Conservation (phyloP, 2,797 vertebrate genomes). For the Ptychobarbus kaznakovi region DNA sequence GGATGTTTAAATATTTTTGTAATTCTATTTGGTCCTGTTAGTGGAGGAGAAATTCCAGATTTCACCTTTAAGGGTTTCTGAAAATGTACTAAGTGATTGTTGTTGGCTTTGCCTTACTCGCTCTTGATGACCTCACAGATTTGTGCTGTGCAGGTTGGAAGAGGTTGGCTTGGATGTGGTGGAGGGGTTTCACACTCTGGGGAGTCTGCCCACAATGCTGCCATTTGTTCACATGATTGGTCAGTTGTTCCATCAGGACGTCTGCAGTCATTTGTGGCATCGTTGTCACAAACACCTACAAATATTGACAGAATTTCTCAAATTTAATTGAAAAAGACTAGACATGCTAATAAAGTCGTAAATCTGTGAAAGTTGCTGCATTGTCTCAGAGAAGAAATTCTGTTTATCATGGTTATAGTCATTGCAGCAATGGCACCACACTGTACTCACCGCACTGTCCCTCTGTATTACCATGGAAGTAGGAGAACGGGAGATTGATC, state of each 20-base stretch:
- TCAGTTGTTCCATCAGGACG: constrained; percentile 74
- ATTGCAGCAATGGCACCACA: constrained; percentile 43
- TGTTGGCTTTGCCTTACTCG: constrained; percentile 9
- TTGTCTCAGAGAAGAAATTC: neutral
- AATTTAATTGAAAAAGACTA: neutral
- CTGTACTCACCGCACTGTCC: constrained; percentile 89
- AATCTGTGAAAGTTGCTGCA: neutral
- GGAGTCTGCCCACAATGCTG: constrained; percentile 76
- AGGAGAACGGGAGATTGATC: constrained; percentile 77
- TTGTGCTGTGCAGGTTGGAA: neutral
- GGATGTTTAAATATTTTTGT: neutral
- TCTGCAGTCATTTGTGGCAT: constrained; percentile 82
- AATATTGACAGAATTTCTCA: neutral
- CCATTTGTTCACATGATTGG: constrained; percentile 77
- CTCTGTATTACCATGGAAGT: constrained; percentile 87
- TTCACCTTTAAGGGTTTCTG: neutral
- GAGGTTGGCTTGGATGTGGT: neutral
- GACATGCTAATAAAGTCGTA: neutral
- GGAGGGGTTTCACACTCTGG: constrained; percentile 60
- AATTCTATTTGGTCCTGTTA: neutral
- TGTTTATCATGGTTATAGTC: neutral
- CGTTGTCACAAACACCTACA: constrained; percentile 88
- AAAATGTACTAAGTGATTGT: neutral
- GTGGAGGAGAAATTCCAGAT: neutral
- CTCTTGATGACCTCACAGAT: constrained; percentile 35